phyloP scores from a whole-genome alignment of 2,113 vertebrate species.

The Probosciger aterrimus region DNA sequence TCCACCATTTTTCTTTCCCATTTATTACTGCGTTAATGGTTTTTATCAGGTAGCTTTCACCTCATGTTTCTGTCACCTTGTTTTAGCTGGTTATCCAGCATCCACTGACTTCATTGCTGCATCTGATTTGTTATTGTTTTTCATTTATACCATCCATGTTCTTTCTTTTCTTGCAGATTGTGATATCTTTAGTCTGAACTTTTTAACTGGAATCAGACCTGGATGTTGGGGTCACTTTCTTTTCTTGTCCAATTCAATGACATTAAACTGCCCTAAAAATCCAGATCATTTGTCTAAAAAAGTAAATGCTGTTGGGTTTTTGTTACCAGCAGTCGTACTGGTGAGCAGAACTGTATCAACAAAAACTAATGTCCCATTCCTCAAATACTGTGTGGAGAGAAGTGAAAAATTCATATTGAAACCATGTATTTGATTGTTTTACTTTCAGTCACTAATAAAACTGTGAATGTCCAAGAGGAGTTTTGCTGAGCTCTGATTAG shows the following conservation, averaged over 20 bases:
- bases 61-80: background rate
- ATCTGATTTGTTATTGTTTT: slow-evolving; percentile 37
- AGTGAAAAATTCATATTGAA: background rate
- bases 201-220: slow-evolving; percentile 88
- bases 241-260: slow-evolving; percentile 70
- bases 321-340: slow-evolving; percentile 39
- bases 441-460: slow-evolving; percentile 74
- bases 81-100: slow-evolving; percentile 20
- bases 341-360: slow-evolving; percentile 49
- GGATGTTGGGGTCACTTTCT: slow-evolving; percentile 85
- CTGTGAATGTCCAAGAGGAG: slow-evolving; percentile 68
- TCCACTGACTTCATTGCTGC: slow-evolving; percentile 49
- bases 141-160: slow-evolving; percentile 74
- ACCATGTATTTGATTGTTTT: slow-evolving; percentile 67
- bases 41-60: background rate
- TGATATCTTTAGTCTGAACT: slow-evolving; percentile 92
- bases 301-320: background rate
- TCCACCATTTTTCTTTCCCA: background rate
- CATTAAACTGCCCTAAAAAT: slow-evolving; percentile 71
- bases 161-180: slow-evolving; percentile 93
- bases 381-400: slow-evolving; percentile 54
- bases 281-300: slow-evolving; percentile 57
- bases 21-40: background rate
- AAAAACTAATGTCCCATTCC: slow-evolving; percentile 15
- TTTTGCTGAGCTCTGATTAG: slow-evolving; percentile 65